Conservation (phyloP, 2,113 vertebrate genomes). For the Echinops telfairi region DNA sequence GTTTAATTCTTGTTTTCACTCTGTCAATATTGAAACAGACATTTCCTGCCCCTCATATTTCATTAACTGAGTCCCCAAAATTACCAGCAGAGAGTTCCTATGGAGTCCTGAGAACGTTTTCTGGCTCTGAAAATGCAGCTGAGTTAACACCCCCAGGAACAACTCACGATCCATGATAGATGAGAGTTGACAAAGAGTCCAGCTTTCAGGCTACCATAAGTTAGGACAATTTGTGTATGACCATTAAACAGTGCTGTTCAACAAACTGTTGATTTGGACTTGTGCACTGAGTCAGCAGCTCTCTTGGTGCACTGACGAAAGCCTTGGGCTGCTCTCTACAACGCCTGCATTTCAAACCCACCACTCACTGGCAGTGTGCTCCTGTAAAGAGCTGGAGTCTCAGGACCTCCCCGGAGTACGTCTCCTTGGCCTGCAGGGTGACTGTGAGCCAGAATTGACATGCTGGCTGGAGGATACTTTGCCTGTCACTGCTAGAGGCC, state of each 20-base stretch:
- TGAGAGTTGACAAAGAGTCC: not conserved
- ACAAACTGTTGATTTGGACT: not conserved
- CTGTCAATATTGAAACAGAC: not conserved
- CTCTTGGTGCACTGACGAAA: not conserved
- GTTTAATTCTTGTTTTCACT: not conserved
- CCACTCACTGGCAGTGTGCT: not conserved
- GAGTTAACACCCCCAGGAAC: not conserved
- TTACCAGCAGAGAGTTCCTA: not conserved
- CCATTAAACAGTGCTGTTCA: not conserved
- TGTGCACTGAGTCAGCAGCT: too few relatives aligned
- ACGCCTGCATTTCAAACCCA: not conserved
- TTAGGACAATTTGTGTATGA: not conserved
- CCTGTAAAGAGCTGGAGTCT: not conserved
- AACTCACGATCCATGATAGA: not conserved
- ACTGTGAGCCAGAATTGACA: too few relatives aligned
- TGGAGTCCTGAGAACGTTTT: not conserved
- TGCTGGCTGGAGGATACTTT: too few relatives aligned
- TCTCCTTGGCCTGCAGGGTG: too few relatives aligned
- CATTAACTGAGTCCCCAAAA: accelerated
- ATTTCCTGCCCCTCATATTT: not conserved
- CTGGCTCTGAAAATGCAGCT: not conserved
- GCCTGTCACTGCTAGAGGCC: too few relatives aligned
- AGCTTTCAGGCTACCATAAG: not conserved
- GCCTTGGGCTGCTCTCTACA: too few relatives aligned
- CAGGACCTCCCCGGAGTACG: too few relatives aligned